A percentile compares a stretch with the other conserved stretches of the same genome.
phyloP scores from a whole-genome alignment of 2,888 invertebrate species.

The Drosophila sordidula region DNA sequence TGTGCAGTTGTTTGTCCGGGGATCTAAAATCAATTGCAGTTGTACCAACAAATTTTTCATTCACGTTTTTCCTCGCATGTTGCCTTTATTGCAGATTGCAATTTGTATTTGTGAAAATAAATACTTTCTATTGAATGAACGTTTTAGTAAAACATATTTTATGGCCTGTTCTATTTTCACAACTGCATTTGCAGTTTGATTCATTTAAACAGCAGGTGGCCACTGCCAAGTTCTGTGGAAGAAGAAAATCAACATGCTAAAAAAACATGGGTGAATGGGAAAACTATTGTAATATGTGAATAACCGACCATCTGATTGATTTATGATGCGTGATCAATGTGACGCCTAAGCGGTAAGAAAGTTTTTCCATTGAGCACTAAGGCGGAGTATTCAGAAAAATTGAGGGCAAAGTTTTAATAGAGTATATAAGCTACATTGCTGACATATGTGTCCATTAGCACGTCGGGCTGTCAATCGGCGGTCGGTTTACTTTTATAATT shows the following conservation, averaged over 20 bases:
- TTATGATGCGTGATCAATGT: too few species aligned
- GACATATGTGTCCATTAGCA: too few species aligned
- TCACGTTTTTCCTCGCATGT: constrained; percentile 1
- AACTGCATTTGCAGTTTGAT: background rate
- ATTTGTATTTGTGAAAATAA: constrained; percentile 6
- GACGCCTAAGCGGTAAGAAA: too few species aligned
- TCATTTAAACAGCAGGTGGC: background rate
- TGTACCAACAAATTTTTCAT: constrained; percentile 17
- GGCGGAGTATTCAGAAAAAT: too few species aligned
- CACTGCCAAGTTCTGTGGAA: background rate
- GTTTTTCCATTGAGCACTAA: too few species aligned
- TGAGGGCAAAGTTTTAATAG: too few species aligned
- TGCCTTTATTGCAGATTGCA: constrained; percentile 5
- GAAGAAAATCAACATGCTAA: constrained; percentile 3
- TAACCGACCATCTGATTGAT: too few species aligned
- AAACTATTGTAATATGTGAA: constrained; percentile 6
- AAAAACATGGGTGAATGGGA: constrained; percentile 8
- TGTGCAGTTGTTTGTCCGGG: constrained; percentile 26
- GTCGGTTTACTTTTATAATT: too few species aligned
- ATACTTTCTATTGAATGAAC: background rate
- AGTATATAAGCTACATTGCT: too few species aligned
- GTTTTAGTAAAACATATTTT: background rate
- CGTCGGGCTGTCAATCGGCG: too few species aligned
- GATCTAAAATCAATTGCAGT: constrained; percentile 44
- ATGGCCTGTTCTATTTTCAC: background rate